A percentile compares a stretch with the other conserved stretches of the same genome.
phyloP scores from a whole-genome alignment of 2,888 invertebrate genomes.

The Thyatira batis region DNA sequence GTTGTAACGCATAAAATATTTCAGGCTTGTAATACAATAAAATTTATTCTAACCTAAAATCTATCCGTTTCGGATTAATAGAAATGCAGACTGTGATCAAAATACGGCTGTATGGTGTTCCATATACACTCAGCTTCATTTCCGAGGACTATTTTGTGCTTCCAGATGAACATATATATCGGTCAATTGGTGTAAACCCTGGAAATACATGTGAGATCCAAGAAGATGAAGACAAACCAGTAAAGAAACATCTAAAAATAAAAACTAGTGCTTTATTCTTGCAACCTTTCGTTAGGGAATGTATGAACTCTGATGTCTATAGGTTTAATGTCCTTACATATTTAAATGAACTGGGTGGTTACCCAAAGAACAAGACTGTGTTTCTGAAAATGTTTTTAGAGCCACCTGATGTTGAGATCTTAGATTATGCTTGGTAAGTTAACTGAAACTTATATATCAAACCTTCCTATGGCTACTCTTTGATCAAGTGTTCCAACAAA shows the following conservation, averaged over 20 bases:
- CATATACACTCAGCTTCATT: constrained; percentile 59
- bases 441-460: too few species aligned
- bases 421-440: constrained; percentile 88
- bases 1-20: not conserved
- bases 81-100: constrained; percentile 61
- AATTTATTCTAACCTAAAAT: not conserved
- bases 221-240: constrained; percentile 26
- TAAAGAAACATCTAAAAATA: constrained; percentile 35
- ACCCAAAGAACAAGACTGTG: constrained; percentile 45
- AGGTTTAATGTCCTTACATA: constrained; percentile 54
- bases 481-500: too few species aligned
- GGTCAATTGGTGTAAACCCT: constrained; percentile 50
- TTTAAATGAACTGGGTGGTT: constrained; percentile 48
- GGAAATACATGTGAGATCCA: constrained; percentile 42
- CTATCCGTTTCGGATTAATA: constrained; percentile 17
- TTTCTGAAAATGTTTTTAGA: constrained; percentile 76
- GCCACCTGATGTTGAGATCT: constrained; percentile 83
- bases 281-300: constrained; percentile 62
- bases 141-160: constrained; percentile 51
- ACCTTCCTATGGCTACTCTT: too few species aligned
- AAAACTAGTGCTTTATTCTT: constrained; percentile 58
- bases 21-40: not conserved
- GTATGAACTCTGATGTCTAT: constrained; percentile 56
- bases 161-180: constrained; percentile 46
- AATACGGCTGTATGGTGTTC: constrained; percentile 54